These are phyloP conservation scores for Lithophane ornitopus DNA, from an alignment of 2,888 invertebrate species.

Conservation along the genomic window DNA sequence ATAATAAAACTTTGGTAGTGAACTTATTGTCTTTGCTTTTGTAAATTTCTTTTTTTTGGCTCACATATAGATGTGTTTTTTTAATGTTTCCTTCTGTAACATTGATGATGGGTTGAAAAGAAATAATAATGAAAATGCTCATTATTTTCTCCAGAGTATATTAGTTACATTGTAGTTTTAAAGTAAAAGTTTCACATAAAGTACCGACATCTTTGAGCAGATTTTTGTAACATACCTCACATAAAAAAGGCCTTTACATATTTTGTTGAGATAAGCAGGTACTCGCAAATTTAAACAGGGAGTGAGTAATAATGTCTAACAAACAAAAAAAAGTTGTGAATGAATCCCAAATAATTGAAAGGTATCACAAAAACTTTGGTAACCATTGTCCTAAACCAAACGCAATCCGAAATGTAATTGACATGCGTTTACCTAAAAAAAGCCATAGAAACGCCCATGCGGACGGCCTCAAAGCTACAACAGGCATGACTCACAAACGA, in stretches of 20 bases:
- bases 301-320: background rate
- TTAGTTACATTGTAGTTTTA: background rate
- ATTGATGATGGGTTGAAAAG: background rate
- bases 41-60: background rate
- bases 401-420: constrained; percentile 78
- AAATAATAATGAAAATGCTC: background rate
- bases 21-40: background rate
- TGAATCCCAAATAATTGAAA: constrained; percentile 3
- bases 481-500: constrained; percentile 84
- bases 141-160: background rate
- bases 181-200: background rate
- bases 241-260: background rate
- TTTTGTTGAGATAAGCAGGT: background rate
- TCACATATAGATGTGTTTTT: background rate
- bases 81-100: rapidly evolving
- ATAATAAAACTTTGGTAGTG: background rate
- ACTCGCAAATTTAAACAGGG: background rate
- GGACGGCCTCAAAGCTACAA: constrained; percentile 81
- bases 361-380: constrained; percentile 36
- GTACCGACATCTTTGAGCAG: background rate
- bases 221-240: background rate
- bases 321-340: background rate
- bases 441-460: constrained; percentile 75
- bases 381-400: constrained; percentile 67
- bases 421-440: constrained; percentile 73